Evolutionary conservation across 2,113 vertebrate genomes (phyloP), one percentile per base, ranked within the genome.

Genomic region (Tragelaphus buxtoni): DNA sequence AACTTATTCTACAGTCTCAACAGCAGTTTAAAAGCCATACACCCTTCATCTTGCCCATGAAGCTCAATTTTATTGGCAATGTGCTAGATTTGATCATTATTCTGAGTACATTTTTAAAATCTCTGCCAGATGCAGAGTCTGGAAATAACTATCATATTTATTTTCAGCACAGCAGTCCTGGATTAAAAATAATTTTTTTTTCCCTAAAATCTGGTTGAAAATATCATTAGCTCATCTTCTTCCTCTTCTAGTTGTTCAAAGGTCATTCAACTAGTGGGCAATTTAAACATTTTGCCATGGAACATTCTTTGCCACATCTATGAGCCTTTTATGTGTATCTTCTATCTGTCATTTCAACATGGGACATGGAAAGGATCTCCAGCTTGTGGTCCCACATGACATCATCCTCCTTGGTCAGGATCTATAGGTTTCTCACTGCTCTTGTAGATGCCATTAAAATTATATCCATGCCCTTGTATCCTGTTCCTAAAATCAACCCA

Each of bases 131-230:
- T 95, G 87, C 49, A 92, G 17, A 65, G 87, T 80, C 80, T 93
- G 49, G 65, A 97, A 92, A 93, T 97, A 93, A 88, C 58, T 95
- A 72, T 77, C 39, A 18, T 30, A 60, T 87, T 94, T 93, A 80
- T 96, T 93, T 97, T 91, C 10, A 95, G 65, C 53, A 79, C 8
- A 90, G 79, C 30, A 90, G 26, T 85, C n/a, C 22, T 90, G 2
- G 17, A 74, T 88, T 96, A 91, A 97, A 95, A 93, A 91, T 81
- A 88, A 7, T 16, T 0, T 32, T 42, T 49, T 55, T 10, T 13
- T 89, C 80, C 72, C 83, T 83, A 58, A 88, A 88, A 86, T 93
- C 5, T 95, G 9, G 24, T 53, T 91, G 28, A 61, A 94, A 86
- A 42, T 17, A 61, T 69, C 4, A 0, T 92, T 83, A 94, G 49